Percentiles rank a stretch among this genome's conserved stretches.
Evolutionary conservation across 2,113 vertebrate species (phyloP).

Genomic region (Orcinus orca): DNA sequence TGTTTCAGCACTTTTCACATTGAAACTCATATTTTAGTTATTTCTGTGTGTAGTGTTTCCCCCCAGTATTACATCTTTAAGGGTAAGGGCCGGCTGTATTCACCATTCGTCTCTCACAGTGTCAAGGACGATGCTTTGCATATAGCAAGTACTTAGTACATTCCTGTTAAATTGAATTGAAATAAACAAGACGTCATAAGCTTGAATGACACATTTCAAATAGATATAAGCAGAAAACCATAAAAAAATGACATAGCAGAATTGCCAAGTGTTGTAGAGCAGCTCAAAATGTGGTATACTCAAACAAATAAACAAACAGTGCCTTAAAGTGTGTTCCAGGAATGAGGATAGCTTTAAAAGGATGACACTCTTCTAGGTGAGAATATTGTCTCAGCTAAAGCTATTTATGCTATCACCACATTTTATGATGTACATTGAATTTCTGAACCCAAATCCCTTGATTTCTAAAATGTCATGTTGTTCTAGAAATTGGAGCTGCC

Average conservation of each 20-base stretch:
- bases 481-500: constrained; percentile 52
- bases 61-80: background rate
- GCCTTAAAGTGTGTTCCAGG: background rate
- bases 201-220: background rate
- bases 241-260: background rate
- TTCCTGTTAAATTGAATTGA: background rate
- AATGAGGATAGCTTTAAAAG: background rate
- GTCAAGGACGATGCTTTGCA: background rate
- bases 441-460: background rate
- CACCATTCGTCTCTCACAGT: background rate
- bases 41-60: background rate
- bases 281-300: background rate
- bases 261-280: background rate
- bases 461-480: constrained; percentile 41
- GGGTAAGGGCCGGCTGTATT: background rate
- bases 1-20: background rate
- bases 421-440: background rate
- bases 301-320: background rate
- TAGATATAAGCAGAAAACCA: background rate
- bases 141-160: background rate
- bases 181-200: background rate
- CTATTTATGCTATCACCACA: background rate
- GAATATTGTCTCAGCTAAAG: constrained; percentile 26
- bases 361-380: background rate
- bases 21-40: background rate